Evolutionary conservation across 2,888 invertebrate species (phyloP).

Genomic region (Sthenelais limicola): DNA sequence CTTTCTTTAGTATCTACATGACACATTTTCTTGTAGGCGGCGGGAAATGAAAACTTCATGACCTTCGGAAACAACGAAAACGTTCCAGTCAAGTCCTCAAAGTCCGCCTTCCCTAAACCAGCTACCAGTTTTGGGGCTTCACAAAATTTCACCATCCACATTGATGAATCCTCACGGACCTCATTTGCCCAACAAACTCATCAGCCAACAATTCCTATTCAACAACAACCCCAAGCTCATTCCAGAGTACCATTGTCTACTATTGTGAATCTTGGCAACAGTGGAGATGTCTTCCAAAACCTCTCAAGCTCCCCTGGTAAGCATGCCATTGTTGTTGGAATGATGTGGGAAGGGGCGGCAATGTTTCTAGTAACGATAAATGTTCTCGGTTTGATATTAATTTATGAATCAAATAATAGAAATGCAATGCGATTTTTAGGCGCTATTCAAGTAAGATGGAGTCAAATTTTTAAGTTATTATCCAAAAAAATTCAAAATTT

Average conservation of each 20-base stretch:
- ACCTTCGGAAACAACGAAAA: conserved; percentile 36
- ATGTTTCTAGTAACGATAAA: too few relatives aligned
- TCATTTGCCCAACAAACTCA: conserved; percentile 3
- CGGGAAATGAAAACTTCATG: conserved; percentile 35
- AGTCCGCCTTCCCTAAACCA: conserved; percentile 10
- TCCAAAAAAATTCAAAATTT: too few relatives aligned
- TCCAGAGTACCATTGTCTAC: conserved; percentile 14
- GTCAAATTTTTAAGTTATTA: too few relatives aligned
- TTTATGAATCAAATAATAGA: too few relatives aligned
- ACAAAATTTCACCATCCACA: conserved; percentile 43
- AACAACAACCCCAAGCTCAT: background rate
- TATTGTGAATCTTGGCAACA: background rate
- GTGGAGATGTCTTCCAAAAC: background rate
- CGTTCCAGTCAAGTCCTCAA: conserved; percentile 8
- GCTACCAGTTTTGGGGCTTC: background rate
- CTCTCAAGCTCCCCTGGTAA: conserved; percentile 33
- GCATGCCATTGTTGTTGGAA: background rate
- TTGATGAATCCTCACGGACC: conserved; percentile 44
- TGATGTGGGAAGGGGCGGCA: too few relatives aligned
- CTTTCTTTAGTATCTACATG: too few relatives aligned
- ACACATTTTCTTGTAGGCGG: too few relatives aligned
- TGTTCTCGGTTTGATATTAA: too few relatives aligned
- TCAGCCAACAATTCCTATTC: conserved; percentile 20
- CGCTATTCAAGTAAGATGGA: too few relatives aligned
- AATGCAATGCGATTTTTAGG: too few relatives aligned